Base-by-base conservation (phyloP, 2,888 invertebrate genomes). In the Drosophila sordidapex region DNA sequence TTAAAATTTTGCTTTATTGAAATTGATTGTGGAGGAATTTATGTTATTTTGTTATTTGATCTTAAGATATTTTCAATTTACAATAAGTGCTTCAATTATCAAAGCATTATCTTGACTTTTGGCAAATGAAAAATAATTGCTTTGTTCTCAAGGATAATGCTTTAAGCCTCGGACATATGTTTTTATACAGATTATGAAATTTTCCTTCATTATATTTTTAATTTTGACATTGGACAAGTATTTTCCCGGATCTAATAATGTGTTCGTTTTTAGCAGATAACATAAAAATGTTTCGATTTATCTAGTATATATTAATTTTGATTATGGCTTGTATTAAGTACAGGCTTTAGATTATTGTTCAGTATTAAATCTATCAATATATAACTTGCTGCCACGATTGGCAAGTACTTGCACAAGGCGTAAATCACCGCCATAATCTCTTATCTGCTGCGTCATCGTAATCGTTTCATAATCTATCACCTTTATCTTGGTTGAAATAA, bases 401-500 rank as follows among this genome's bases (percentile, higher is more conserved):
- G 69, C 59, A 67, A 66, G 61, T 56, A 35, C 51, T 54, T 54
- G 52, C 46, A 35, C 61, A 66, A 46, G 36, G 67, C 43, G 82
- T 84, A 84, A 84, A 84, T 89, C 84, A 89, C 56, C 82, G 68
- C 38, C 51, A 49, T 31, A 54, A 21, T 29, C 49, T 59, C 65
- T 79, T 89, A 89, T 89, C 82, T 46, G 48, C 49, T 3, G 52
- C 57, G 67, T 59, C 72, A 56, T 58, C 60, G 77, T 74, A 79
- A 89, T 87, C 75, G 54, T 56, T 13, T 70, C 48, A 56, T 82
- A 87, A 89, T 87, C 87, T 90, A 79, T 63, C 62, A 60, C 36
- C 77, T 51, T 76, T 87, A 90, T 87, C 87, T 83, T 70, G 85
- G 58, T 54, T 74, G 29, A 77, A 81, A 89, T 89, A 86, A 86